phyloP scores from a whole-genome alignment of 2,888 invertebrate species.

The Hypsopygia costalis region DNA sequence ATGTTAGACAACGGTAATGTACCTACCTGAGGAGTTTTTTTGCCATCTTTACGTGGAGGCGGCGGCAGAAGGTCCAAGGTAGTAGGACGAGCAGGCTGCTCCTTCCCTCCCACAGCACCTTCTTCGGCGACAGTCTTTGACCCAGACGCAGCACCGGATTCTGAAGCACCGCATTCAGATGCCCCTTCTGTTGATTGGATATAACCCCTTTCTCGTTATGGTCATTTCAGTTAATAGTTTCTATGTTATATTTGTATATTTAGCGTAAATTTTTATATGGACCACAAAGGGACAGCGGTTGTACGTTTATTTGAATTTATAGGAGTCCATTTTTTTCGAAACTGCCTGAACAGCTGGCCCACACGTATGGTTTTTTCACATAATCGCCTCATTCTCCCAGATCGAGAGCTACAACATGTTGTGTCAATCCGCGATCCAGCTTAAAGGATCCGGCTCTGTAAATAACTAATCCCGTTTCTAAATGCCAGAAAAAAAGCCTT shows the following conservation, averaged over 20 bases:
- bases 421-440: too few species aligned
- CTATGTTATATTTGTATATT: neutral
- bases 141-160: constrained; percentile 48
- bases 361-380: too few species aligned
- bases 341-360: too few species aligned
- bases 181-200: constrained; percentile 45
- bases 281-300: neutral
- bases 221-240: neutral
- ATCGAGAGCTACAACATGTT: too few species aligned
- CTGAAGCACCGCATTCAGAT: constrained; percentile 62
- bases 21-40: constrained; percentile 54
- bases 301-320: too few species aligned
- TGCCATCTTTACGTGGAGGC: constrained; percentile 61
- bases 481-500: neutral
- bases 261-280: neutral
- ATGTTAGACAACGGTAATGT: too few species aligned
- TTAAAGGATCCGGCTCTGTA: neutral
- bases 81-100: constrained; percentile 41
- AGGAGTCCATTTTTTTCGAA: too few species aligned
- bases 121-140: constrained; percentile 55
- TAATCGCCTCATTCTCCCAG: too few species aligned
- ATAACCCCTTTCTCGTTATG: neutral
- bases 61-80: constrained; percentile 73
- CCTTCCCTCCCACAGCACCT: constrained; percentile 36
- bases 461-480: neutral